These are phyloP conservation scores for Mus caroli DNA, from an alignment of 2,797 vertebrate species.

Conservation along the genomic window DNA sequence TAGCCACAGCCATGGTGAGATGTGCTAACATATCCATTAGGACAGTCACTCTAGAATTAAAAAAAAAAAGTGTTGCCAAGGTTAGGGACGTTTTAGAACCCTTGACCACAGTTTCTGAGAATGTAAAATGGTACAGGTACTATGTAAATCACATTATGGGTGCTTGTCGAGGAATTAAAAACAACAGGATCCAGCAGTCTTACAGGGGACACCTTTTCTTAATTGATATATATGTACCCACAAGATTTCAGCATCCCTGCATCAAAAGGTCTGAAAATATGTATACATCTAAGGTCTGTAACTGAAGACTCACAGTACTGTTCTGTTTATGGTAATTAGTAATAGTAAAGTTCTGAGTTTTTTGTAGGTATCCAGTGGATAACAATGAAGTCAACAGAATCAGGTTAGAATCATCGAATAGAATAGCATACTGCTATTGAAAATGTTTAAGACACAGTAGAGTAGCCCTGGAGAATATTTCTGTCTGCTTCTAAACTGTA, in stretches of 20 bases:
- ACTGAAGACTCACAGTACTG: not conserved
- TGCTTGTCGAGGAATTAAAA: not conserved
- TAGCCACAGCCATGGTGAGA: not conserved
- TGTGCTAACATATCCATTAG: not conserved
- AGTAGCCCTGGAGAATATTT: not conserved
- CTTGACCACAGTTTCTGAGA: not conserved
- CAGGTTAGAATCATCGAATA: not conserved
- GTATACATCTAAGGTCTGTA: not conserved
- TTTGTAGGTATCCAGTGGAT: not conserved
- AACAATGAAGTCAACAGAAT: not conserved
- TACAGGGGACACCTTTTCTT: not conserved
- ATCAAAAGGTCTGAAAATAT: slow-evolving; percentile 31
- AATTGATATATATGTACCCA: not conserved
- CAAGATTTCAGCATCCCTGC: not conserved
- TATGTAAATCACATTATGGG: not conserved
- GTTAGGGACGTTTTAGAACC: not conserved
- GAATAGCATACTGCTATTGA: not conserved
- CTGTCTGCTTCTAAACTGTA: slow-evolving; percentile 29
- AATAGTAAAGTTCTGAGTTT: not conserved
- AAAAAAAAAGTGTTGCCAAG: not conserved
- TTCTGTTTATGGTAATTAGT: slow-evolving; percentile 16
- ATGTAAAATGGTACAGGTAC: not conserved
- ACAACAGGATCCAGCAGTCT: not conserved
- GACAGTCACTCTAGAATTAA: not conserved
- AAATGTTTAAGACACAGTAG: not conserved